phyloP scores from a whole-genome alignment of 2,113 vertebrate species.

The Anoplopoma fimbria region DNA sequence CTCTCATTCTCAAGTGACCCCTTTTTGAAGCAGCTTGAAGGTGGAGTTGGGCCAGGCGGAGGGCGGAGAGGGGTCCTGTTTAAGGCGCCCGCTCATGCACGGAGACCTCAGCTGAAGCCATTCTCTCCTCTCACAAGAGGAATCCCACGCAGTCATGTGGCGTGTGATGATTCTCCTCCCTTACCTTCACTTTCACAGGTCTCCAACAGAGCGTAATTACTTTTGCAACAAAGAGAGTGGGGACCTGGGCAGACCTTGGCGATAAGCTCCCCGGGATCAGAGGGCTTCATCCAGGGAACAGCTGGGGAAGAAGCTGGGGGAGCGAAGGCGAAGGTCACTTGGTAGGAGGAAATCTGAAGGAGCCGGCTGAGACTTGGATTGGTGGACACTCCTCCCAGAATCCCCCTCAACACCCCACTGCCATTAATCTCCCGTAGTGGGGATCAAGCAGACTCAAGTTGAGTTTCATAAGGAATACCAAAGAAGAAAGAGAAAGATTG shows the following conservation, averaged over 20 bases:
- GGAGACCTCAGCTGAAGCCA: slow-evolving; percentile 24
- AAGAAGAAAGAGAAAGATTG: neutral
- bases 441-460: slow-evolving; percentile 1
- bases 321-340: slow-evolving; percentile 65
- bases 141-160: slow-evolving; percentile 47
- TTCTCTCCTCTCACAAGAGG: slow-evolving; percentile 21
- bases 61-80: slow-evolving; percentile 57
- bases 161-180: slow-evolving; percentile 27
- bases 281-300: slow-evolving; percentile 68
- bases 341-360: slow-evolving; percentile 55
- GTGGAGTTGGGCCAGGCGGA: slow-evolving; percentile 59
- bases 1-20: slow-evolving; percentile 50
- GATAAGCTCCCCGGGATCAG: slow-evolving; percentile 70
- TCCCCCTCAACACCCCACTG: slow-evolving; percentile 19
- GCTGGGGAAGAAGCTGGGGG: slow-evolving; percentile 41
- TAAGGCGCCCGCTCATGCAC: slow-evolving; percentile 30
- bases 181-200: slow-evolving; percentile 37
- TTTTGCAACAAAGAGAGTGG: slow-evolving; percentile 63
- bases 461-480: neutral
- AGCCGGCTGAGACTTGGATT: slow-evolving; percentile 50
- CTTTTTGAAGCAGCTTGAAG: slow-evolving; percentile 55
- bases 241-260: slow-evolving; percentile 57
- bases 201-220: slow-evolving; percentile 61
- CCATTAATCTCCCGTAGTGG: slow-evolving; percentile 20
- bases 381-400: slow-evolving; percentile 41